Conservation (phyloP, 2,888 invertebrate species). For the Pegoplata infirma region DNA sequence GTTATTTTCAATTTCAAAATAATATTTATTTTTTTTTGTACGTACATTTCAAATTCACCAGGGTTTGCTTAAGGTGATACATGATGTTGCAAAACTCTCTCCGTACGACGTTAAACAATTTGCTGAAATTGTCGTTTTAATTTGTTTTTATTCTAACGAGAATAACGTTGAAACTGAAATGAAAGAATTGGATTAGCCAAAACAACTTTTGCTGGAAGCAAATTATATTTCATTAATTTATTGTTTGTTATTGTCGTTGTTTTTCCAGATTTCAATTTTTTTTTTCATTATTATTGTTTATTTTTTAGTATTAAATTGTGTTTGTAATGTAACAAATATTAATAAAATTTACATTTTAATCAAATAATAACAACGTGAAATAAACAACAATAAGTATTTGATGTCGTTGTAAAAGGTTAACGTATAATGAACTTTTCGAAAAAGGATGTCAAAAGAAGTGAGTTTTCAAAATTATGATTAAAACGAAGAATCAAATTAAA, state of each 20-base stretch:
- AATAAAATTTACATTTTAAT: conserved; percentile 31
- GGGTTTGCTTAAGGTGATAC: conserved; percentile 28
- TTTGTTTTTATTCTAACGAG: conserved; percentile 4
- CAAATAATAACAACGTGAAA: conserved; percentile 22
- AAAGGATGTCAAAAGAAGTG: too few relatives aligned
- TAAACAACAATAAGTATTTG: conserved; percentile 1
- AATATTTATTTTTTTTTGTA: background rate
- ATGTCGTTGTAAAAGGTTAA: background rate
- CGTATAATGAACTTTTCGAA: too few relatives aligned
- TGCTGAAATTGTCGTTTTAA: conserved; percentile 28
- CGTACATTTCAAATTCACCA: background rate
- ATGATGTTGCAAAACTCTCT: background rate
- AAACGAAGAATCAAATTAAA: too few relatives aligned
- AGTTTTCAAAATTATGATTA: too few relatives aligned
- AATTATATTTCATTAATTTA: conserved; percentile 30
- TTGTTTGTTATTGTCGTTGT: conserved; percentile 13
- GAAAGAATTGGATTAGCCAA: conserved; percentile 52
- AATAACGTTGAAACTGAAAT: background rate
- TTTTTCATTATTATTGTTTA: background rate
- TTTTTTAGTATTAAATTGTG: background rate
- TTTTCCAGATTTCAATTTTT: too few relatives aligned
- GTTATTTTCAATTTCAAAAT: too few relatives aligned
- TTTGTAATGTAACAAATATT: background rate
- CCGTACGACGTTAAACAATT: too few relatives aligned
- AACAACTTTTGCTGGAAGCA: conserved; percentile 37